Base-by-base conservation (phyloP, 37 sponge, comb jelly and placozoan species). In the Theonella swinhoei region DNA sequence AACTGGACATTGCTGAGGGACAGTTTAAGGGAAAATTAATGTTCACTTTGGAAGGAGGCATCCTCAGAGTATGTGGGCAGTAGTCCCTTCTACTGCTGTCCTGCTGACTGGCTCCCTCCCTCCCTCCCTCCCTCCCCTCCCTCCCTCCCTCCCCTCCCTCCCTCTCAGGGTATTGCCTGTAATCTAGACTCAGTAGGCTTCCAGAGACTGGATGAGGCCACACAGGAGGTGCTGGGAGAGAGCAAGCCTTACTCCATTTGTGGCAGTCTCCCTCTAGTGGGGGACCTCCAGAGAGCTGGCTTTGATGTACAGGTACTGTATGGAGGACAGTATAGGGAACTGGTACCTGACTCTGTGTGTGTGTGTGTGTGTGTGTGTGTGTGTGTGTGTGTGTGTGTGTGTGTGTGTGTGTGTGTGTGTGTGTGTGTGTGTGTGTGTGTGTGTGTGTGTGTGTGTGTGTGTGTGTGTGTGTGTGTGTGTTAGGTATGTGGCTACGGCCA, bases 251-350 rank as follows among this genome's bases (percentile, higher is more conserved):
- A 79, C 80, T 89, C 90, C 63, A 71, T 89, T 75, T 72, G 78
- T 41, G 94, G 93, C 38, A 88, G 89, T 37, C 89, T 92, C 24
- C 93, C 93, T 14, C 89, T 92, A 1, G 93, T 92, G 23, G 84
- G 90, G 25, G 90, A 89, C 42, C 59, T 93, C 62, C 94, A 93
- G 75, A 72, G 64, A 43, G 87, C 86, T 5, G 90, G 90, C 32
- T 93, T 89, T 81, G 94, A 93, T 42, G 68, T 93, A 9, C 94
- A 89, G 87, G 54, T 47, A 47, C 54, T n/a, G n/a, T n/a, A n/a
- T n/a, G n/a, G n/a, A n/a, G n/a, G n/a, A n/a, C n/a, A n/a, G n/a
- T n/a, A n/a, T n/a, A n/a, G n/a, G n/a, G n/a, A n/a, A n/a, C n/a
- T n/a, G n/a, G n/a, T n/a, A n/a, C n/a, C n/a, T n/a, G n/a, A n/a